A percentile compares a stretch with the other conserved stretches of the same genome.
phyloP scores from a whole-genome alignment of 92 coral and sea anemone genomes.

The Montipora capitata region DNA sequence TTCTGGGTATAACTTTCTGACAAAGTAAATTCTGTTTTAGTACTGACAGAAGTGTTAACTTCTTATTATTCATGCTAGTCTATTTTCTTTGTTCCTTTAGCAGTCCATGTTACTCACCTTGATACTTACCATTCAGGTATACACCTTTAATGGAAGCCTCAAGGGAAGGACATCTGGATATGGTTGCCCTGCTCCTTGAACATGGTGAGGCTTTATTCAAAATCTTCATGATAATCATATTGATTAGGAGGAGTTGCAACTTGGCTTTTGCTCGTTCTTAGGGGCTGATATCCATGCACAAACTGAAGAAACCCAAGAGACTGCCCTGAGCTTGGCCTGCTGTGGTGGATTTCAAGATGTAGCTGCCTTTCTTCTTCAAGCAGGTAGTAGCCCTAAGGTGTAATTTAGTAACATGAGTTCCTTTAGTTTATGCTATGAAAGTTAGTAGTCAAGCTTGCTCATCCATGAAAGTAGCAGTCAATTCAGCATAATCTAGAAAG shows the following conservation, averaged over 20 bases:
- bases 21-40: background rate
- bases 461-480: no score
- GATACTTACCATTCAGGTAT: conserved; percentile 70
- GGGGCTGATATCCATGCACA: conserved; percentile 99
- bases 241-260: background rate
- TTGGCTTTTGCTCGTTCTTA: background rate
- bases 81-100: background rate
- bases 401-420: background rate
- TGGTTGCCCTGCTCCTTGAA: conserved; percentile 96
- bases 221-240: background rate
- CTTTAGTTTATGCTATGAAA: background rate
- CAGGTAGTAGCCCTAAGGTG: conserved; percentile 62
- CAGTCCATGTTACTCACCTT: background rate
- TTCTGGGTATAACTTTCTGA: no score
- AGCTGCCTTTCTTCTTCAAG: conserved; percentile 95
- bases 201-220: conserved; percentile 71
- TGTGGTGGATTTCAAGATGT: conserved; percentile 99
- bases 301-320: conserved; percentile 99
- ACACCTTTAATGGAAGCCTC: conserved; percentile 99
- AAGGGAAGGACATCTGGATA: conserved; percentile 97
- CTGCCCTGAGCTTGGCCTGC: conserved; percentile 97
- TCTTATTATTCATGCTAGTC: background rate
- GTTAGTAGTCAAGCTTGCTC: no score
- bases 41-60: background rate
- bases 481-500: no score